These are phyloP conservation scores for Aphaenogaster floridana DNA, from an alignment of 1,140 invertebrate species.

Conservation along the genomic window DNA sequence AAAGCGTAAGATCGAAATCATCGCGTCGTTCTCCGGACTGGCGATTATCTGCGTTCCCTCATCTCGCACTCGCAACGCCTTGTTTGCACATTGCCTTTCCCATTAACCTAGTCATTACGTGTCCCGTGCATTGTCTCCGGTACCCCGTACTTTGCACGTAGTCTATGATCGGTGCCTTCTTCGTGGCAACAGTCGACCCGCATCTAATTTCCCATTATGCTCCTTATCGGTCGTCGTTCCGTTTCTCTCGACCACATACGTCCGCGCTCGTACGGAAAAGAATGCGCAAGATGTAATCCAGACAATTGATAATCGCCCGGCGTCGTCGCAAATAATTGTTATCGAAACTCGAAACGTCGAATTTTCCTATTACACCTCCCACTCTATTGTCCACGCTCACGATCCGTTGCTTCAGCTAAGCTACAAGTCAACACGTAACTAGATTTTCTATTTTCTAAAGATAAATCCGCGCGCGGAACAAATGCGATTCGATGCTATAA, in stretches of 20 bases:
- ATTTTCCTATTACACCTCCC: conserved; percentile 59
- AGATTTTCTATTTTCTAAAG: conserved; percentile 23
- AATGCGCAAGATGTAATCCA: conserved; percentile 36
- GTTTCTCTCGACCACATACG: conserved; percentile 46
- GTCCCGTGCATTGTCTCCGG: conserved; percentile 72
- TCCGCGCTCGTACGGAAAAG: not conserved
- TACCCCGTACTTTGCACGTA: conserved; percentile 76
- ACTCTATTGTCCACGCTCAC: conserved; percentile 11
- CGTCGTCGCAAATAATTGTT: conserved; percentile 59
- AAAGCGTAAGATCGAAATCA: conserved; percentile 59
- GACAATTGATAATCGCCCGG: conserved; percentile 63
- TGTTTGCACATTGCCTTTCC: conserved; percentile 77
- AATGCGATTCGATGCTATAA: conserved; percentile 24
- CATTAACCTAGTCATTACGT: conserved; percentile 77
- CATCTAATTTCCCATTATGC: conserved; percentile 77
- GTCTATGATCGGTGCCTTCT: conserved; percentile 73
- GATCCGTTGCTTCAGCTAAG: not conserved
- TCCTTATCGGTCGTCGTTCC: conserved; percentile 66
- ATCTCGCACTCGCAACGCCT: conserved; percentile 66
- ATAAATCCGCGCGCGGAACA: conserved; percentile 14
- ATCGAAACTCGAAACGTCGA: conserved; percentile 53
- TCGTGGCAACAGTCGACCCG: conserved; percentile 58
- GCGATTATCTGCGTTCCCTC: conserved; percentile 66
- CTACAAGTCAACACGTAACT: not conserved
- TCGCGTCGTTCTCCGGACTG: conserved; percentile 7